These are phyloP conservation scores for Coremacera marginata DNA, from an alignment of 2,888 invertebrate genomes.

Conservation along the genomic window DNA sequence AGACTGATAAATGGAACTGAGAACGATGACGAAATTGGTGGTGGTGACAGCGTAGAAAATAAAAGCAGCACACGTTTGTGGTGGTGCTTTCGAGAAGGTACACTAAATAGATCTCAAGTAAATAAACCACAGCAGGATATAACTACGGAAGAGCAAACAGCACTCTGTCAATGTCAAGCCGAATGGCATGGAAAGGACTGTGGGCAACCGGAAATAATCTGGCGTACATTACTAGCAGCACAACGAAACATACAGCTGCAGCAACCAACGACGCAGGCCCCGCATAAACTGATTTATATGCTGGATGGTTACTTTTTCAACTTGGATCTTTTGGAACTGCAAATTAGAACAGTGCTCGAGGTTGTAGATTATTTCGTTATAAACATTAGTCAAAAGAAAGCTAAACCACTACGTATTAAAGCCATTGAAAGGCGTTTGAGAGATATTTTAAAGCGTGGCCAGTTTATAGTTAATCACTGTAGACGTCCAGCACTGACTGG, in stretches of 20 bases:
- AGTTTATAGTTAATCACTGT: conserved; percentile 56
- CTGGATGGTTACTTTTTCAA: conserved; percentile 71
- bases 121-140: neutral
- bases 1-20: conserved; percentile 47
- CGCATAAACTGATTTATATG: conserved; percentile 73
- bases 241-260: conserved; percentile 59
- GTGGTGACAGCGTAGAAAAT: conserved; percentile 36
- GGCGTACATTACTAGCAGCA: conserved; percentile 75
- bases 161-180: conserved; percentile 72
- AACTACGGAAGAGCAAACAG: conserved; percentile 34
- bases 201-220: conserved; percentile 77
- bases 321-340: conserved; percentile 73
- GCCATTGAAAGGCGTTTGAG: conserved; percentile 65
- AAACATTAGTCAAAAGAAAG: conserved; percentile 54
- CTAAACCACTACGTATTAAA: conserved; percentile 40
- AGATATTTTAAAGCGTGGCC: conserved; percentile 48
- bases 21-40: conserved; percentile 41
- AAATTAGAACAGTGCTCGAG: conserved; percentile 73
- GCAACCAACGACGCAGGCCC: conserved; percentile 42
- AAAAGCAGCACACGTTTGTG: conserved; percentile 19
- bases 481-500: conserved; percentile 4
- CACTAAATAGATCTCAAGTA: conserved; percentile 49
- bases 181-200: conserved; percentile 78
- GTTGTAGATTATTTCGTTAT: conserved; percentile 77
- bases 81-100: conserved; percentile 63